Base-by-base conservation (phyloP, 1,140 invertebrate genomes). In the Scaptomyza pallida region DNA sequence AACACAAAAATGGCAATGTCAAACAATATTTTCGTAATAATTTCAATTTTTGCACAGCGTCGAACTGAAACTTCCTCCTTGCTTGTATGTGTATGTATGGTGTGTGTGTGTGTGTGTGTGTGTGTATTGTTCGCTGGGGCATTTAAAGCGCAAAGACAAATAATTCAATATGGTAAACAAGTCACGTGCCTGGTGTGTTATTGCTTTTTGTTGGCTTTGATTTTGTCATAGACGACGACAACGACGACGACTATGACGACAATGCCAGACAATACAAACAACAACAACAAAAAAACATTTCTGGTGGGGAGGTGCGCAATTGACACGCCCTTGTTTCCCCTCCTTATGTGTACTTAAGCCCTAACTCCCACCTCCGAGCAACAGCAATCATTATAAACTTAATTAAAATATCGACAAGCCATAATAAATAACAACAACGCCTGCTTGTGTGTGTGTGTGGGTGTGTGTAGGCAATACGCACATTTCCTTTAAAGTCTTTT, bases 81-180 rank as follows among this genome's bases (percentile, higher is more conserved):
- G 33, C 12, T 37, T 57, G 23, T 12, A 16, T 6, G 23, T 26
- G 23, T 0, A 5, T 2, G 21, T 26, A 6, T 26, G 23, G 23
- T 26, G 23, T 5, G 5, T 26, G 23, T 4, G 23, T 23, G 12
- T 45, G 8, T 59, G 8, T 33, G 35, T 50, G n/a, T 26, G 15
- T 35, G 48, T 37, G 19, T 57, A 21, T 26, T 52, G 51, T 72
- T 54, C 61, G 57, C 51, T 76, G 69, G 45, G 37, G 74, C 67
- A 78, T 81, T 88, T 72, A 81, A 86, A 56, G 55, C 64, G 52
- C 60, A 56, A 59, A 72, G 75, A 67, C 74, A 86, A 78, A 82
- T 78, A 88, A 72, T 69, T 82, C 75, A 56, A 78, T 86, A 78
- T 88, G 78, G 78, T 75, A 81, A 81, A 81, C 81, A 86, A 72